phyloP scores from a whole-genome alignment of 2,888 invertebrate species.

The Harpalus rufipes region DNA sequence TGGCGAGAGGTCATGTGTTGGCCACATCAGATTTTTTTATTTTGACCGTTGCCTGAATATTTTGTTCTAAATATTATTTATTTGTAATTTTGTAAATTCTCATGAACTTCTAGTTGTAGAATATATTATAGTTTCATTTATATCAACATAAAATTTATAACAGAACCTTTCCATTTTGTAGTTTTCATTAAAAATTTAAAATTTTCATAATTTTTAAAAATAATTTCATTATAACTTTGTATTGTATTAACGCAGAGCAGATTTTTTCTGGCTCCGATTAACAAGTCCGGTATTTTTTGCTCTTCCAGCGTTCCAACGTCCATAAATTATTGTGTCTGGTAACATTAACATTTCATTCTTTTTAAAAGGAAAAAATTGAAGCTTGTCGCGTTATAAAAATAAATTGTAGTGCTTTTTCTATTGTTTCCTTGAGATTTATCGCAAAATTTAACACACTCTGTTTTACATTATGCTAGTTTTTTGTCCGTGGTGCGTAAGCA shows the following conservation, averaged over 20 bases:
- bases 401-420: slow-evolving; percentile 32
- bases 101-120: too few relatives aligned
- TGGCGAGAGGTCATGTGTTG: too few relatives aligned
- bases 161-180: too few relatives aligned
- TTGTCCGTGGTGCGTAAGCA: slow-evolving; percentile 30
- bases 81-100: too few relatives aligned
- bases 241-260: not conserved
- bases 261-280: not conserved
- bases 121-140: too few relatives aligned
- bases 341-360: slow-evolving; percentile 22
- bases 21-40: too few relatives aligned
- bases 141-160: too few relatives aligned
- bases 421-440: slow-evolving; percentile 48
- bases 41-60: too few relatives aligned
- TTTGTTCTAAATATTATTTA: too few relatives aligned
- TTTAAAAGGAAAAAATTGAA: slow-evolving; percentile 27
- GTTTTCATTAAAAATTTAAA: not conserved
- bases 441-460: slow-evolving; percentile 35
- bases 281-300: not conserved
- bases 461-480: slow-evolving; percentile 35
- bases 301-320: not conserved
- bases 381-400: slow-evolving; percentile 29
- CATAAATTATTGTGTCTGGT: slow-evolving; percentile 18
- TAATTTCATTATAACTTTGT: not conserved
- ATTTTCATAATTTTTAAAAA: not conserved